Evolutionary conservation across 2,113 vertebrate species (phyloP), one percentile per base, ranked within the genome.

Genomic region (Dromas ardeola): DNA sequence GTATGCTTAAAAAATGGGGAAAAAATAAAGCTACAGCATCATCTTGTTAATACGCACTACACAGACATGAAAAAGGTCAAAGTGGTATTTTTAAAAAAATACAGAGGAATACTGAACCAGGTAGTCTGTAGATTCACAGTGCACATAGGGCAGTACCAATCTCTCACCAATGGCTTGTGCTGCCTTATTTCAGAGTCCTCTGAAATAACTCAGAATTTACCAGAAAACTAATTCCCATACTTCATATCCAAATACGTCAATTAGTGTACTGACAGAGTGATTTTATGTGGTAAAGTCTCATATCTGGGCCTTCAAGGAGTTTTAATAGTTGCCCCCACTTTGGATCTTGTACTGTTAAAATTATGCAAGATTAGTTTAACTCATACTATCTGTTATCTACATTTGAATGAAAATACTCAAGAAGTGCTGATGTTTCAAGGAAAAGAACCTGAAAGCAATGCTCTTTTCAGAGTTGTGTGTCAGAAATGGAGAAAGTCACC

Each of bases 121-220:
- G 32, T 22, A 62, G 55, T 11, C 53, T 36, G 38, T 13, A 69
- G 58, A 50, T 47, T 65, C 42, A 40, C 3, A 34, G 38, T 2
- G 10, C 3, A 0, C 10, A 26, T 1, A 61, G 21, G 5, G 5
- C 1, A 0, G 42, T 34, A 72, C 27, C 23, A 59, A 8, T 8
- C 47, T 52, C n/a, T 42, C 47, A 82, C 17, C 38, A 45, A n/a
- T 21, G 69, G 21, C 30, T 61, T 49, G 9, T 19, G 21, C 55
- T 62, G 32, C 25, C 8, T 49, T 40, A 16, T 36, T 74, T 96
- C 69, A 72, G 13, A 71, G 27, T 18, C 25, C 13, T 58, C 50
- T 49, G 21, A 62, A 85, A 67, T 29, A 88, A 62, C n/a, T 53
- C 52, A 23, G 27, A 45, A 79, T 65, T 91, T 61, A 88, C 17